Conservation (phyloP, 2,113 vertebrate genomes). For the Ctenomys sociabilis region DNA sequence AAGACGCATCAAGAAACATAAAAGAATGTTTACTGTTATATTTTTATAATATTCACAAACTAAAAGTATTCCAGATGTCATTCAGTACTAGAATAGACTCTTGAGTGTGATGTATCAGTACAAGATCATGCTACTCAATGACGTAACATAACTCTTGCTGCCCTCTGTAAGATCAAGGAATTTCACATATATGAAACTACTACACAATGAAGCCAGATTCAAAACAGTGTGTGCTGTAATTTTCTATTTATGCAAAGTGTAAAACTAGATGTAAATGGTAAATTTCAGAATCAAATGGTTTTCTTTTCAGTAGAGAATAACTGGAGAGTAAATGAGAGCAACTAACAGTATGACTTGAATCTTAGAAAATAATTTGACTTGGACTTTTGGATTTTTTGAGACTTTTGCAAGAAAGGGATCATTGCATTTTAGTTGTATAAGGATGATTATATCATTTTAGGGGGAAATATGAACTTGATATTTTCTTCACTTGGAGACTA, state of each 20-base stretch:
- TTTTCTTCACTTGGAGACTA: background rate
- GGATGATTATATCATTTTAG: background rate
- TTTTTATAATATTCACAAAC: background rate
- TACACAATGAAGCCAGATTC: too few species aligned
- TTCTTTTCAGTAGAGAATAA: too few species aligned
- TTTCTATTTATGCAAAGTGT: too few species aligned
- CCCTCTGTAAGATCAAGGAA: too few species aligned
- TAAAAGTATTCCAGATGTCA: background rate
- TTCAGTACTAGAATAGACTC: constrained; percentile 1
- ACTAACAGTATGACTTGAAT: background rate
- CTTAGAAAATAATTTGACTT: background rate
- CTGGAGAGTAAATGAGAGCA: too few species aligned
- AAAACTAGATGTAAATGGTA: too few species aligned
- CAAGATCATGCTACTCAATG: background rate
- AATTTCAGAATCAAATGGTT: too few species aligned
- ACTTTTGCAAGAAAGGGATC: background rate
- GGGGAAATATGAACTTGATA: background rate
- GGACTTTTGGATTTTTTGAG: background rate
- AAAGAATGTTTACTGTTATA: background rate
- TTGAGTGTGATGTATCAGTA: background rate
- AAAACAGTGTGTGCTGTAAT: too few species aligned
- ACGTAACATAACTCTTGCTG: too few species aligned
- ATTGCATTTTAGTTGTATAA: background rate
- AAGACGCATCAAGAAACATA: background rate
- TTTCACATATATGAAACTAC: too few species aligned